Conservation (phyloP, 1,140 invertebrate genomes). For the Calephelis virginiensis region DNA sequence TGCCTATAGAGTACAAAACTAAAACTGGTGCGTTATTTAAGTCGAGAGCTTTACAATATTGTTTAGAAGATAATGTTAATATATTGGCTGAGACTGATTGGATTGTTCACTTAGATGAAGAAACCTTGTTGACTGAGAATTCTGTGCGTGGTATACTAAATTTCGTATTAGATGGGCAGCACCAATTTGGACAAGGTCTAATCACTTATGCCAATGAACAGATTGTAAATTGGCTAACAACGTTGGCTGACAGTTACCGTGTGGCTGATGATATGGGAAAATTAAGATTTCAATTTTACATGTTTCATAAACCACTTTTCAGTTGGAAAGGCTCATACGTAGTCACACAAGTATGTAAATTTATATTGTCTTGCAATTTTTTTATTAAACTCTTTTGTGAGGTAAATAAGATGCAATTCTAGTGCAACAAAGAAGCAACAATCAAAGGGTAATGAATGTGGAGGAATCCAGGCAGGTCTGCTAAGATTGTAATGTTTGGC, state of each 20-base stretch:
- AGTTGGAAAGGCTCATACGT: constrained; percentile 99
- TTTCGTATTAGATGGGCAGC: constrained; percentile 96
- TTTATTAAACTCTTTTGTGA: background rate
- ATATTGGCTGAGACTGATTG: constrained; percentile 94
- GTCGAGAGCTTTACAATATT: constrained; percentile 96
- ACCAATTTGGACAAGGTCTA: constrained; percentile 97
- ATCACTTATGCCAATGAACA: constrained; percentile 99
- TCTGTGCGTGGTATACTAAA: constrained; percentile 95
- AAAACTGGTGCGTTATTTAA: constrained; percentile 96
- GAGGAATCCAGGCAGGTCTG: too few species aligned
- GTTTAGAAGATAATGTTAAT: constrained; percentile 94
- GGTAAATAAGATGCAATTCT: too few species aligned
- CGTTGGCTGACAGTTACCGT: constrained; percentile 96
- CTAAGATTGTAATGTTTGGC: too few species aligned
- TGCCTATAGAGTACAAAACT: constrained; percentile 91
- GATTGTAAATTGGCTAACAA: constrained; percentile 98
- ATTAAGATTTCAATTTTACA: constrained; percentile 93
- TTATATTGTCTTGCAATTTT: constrained; percentile 16
- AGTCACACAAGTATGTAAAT: constrained; percentile 88
- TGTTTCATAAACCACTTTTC: constrained; percentile 97
- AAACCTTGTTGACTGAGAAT: constrained; percentile 96
- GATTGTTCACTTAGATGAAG: constrained; percentile 99
- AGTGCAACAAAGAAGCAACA: too few species aligned
- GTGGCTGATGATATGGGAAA: constrained; percentile 99
- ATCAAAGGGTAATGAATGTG: too few species aligned